phyloP scores from a whole-genome alignment of 2,888 invertebrate species.

The Mactromeris polynyma region DNA sequence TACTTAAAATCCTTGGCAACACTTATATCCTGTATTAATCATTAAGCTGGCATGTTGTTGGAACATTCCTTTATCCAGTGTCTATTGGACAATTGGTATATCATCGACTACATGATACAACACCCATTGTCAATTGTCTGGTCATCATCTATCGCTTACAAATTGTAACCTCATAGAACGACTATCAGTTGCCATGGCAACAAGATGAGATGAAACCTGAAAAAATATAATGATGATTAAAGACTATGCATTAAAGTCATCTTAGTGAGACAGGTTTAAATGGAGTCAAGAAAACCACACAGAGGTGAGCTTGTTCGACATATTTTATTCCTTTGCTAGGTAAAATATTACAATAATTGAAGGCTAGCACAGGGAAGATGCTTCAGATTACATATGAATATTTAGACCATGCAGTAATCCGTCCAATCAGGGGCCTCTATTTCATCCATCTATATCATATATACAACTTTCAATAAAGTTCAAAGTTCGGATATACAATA shows the following conservation, averaged over 20 bases:
- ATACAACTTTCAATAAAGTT: no score
- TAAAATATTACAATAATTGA: neutral
- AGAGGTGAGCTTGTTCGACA: neutral
- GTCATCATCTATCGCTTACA: neutral
- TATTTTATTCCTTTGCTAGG: neutral
- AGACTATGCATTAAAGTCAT: neutral
- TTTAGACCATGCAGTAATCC: neutral
- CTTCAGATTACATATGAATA: neutral
- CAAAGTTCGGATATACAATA: no score
- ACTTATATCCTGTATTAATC: no score
- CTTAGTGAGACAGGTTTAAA: neutral
- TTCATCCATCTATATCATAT: no score
- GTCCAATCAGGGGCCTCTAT: neutral
- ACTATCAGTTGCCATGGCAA: conserved; percentile 63
- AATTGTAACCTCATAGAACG: conserved; percentile 50
- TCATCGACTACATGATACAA: no score
- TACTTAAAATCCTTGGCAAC: no score
- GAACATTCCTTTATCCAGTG: no score
- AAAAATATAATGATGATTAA: neutral
- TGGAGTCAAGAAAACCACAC: neutral
- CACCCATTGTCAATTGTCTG: no score
- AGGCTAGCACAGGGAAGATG: neutral
- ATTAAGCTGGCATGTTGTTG: no score
- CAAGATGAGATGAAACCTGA: conserved; percentile 70
- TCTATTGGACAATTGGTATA: no score